These are phyloP conservation scores for Craseonycteris thonglongyai DNA, from an alignment of 2,113 vertebrate species.

Conservation along the genomic window DNA sequence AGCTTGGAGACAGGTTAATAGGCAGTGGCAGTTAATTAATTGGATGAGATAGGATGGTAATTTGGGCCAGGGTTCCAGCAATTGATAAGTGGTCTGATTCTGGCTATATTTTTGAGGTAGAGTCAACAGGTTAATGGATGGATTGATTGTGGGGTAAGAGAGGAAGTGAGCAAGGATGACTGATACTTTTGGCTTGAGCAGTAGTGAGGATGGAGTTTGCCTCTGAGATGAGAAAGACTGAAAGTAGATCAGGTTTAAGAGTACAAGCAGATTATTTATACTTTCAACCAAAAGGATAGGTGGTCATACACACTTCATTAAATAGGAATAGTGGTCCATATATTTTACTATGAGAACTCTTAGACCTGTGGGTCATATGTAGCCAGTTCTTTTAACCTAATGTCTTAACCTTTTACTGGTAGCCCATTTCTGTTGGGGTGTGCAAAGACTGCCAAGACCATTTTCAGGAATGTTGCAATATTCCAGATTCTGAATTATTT, in stretches of 20 bases:
- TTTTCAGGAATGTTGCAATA: too few relatives aligned
- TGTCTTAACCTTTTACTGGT: too few relatives aligned
- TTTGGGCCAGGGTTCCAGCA: neutral
- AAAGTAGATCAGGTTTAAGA: neutral
- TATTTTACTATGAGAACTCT: neutral
- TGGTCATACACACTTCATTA: neutral
- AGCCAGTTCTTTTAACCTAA: neutral
- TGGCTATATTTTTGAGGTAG: neutral
- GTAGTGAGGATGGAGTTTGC: neutral
- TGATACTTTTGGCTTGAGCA: neutral
- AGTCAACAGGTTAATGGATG: neutral
- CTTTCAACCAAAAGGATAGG: neutral
- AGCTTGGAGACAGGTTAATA: neutral
- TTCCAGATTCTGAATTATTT: too few relatives aligned
- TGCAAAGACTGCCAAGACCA: too few relatives aligned
- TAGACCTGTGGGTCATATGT: neutral
- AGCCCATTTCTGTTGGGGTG: too few relatives aligned
- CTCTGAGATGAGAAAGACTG: neutral
- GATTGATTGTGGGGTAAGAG: neutral
- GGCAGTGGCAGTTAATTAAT: neutral
- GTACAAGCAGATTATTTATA: neutral
- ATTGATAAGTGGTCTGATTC: neutral
- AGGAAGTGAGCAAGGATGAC: neutral
- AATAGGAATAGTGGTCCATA: neutral
- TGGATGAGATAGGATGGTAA: neutral